These are phyloP conservation scores for Agrotis segetum DNA, from an alignment of 2,888 invertebrate genomes.

Conservation along the genomic window DNA sequence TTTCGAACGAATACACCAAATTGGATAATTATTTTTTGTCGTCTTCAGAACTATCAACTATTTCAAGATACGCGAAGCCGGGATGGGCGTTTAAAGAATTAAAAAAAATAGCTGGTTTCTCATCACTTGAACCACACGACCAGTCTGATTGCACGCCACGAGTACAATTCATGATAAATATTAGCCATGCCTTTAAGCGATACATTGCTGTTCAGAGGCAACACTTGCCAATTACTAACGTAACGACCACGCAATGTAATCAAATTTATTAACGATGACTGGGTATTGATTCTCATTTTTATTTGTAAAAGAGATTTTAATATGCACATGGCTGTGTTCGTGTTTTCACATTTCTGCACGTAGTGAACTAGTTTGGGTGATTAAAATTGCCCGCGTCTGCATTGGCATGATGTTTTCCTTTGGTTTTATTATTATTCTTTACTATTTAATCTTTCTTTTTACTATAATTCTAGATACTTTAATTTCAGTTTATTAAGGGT, in stretches of 20 bases:
- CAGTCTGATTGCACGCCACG: conserved; percentile 53
- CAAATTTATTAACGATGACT: conserved; percentile 23
- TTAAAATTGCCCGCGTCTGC: not conserved
- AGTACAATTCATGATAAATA: conserved; percentile 62
- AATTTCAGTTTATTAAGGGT: too few relatives aligned
- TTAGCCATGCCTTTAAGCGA: conserved; percentile 46
- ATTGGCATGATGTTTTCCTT: too few relatives aligned
- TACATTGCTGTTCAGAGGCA: conserved; percentile 43
- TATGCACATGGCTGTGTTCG: not conserved
- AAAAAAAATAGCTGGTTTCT: not conserved
- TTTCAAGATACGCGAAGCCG: too few relatives aligned
- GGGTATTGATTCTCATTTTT: conserved; percentile 1
- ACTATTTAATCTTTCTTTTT: too few relatives aligned
- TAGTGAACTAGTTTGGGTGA: not conserved
- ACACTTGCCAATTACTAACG: conserved; percentile 27
- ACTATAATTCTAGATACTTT: too few relatives aligned
- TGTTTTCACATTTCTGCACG: conserved; percentile 35
- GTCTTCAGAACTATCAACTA: too few relatives aligned
- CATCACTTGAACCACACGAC: conserved; percentile 29
- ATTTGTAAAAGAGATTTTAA: conserved; percentile 5
- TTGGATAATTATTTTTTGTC: too few relatives aligned
- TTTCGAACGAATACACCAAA: too few relatives aligned
- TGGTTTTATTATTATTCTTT: too few relatives aligned
- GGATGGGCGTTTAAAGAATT: not conserved
- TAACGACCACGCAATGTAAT: conserved; percentile 45